A percentile compares a stretch with the other conserved stretches of the same genome.
These are phyloP conservation scores for Sinocyclocheilus anophthalmus DNA, from an alignment of 2,113 vertebrate species.

Conservation along the genomic window DNA sequence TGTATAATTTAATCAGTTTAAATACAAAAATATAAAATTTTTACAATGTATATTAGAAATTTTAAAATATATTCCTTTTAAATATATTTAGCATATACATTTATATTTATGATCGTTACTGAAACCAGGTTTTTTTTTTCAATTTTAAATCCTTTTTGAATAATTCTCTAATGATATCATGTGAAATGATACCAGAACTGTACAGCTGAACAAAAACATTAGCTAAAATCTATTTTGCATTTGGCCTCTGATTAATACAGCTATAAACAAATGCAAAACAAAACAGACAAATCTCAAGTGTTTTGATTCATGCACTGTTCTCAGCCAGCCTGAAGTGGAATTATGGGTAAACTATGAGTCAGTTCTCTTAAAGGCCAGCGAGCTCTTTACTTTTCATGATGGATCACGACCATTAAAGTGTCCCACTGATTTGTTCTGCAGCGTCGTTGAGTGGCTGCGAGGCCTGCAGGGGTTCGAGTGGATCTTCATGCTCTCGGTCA, in stretches of 20 bases:
- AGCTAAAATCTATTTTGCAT: not conserved
- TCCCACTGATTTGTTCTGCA: slow-evolving; percentile 38
- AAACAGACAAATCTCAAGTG: slow-evolving; percentile 1
- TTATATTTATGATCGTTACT: not conserved
- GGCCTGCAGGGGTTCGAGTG: not conserved
- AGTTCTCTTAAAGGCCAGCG: slow-evolving; percentile 16
- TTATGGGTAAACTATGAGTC: slow-evolving; percentile 26
- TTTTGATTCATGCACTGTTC: not conserved
- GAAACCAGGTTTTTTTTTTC: not conserved
- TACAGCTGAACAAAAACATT: not conserved
- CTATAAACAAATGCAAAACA: not conserved
- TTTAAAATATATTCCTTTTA: not conserved
- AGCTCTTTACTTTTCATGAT: slow-evolving; percentile 45
- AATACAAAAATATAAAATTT: not conserved
- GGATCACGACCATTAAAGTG: slow-evolving; percentile 56
- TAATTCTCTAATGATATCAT: not conserved
- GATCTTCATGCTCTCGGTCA: slow-evolving; percentile 49
- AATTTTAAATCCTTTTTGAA: not conserved
- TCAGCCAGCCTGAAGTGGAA: not conserved
- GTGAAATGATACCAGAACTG: not conserved
- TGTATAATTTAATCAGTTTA: not conserved
- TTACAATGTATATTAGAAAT: not conserved
- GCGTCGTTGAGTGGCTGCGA: not conserved
- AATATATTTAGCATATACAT: not conserved
- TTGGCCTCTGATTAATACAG: not conserved